Percentiles rank a stretch among this genome's conserved stretches.
Evolutionary conservation across 2,113 vertebrate species (phyloP).

Genomic region (Saimiri boliviensis): DNA sequence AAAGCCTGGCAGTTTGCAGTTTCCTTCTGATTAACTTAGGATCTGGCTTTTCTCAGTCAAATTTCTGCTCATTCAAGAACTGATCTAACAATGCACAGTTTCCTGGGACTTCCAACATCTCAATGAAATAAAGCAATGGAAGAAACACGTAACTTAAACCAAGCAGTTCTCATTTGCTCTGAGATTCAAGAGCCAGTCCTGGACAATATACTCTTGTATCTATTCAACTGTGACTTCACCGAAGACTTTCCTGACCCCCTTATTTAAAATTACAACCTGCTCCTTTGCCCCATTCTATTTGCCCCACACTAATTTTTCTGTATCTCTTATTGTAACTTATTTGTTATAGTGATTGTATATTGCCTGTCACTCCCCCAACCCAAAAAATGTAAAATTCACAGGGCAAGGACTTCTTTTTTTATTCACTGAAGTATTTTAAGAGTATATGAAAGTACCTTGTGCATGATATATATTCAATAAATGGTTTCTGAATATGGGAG

Average conservation of each 20-base stretch:
- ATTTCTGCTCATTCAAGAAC: slow-evolving; percentile 62
- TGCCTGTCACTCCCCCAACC: neutral
- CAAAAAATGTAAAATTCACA: neutral
- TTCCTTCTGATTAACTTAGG: slow-evolving; percentile 60
- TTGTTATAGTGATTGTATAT: neutral
- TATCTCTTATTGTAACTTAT: neutral
- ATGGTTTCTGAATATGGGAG: neutral
- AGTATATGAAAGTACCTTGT: neutral
- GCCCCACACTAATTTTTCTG: neutral
- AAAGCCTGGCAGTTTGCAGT: slow-evolving; percentile 47
- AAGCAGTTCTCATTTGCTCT: neutral
- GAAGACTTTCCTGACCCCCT: neutral
- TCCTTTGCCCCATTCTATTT: neutral
- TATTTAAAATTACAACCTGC: neutral
- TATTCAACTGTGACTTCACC: neutral
- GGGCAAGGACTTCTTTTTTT: neutral
- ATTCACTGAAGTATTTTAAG: neutral
- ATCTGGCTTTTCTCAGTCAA: slow-evolving; percentile 67
- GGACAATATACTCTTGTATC: neutral
- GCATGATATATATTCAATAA: neutral
- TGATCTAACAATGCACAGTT: slow-evolving; percentile 38
- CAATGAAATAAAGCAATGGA: slow-evolving; percentile 37
- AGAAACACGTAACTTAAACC: slow-evolving; percentile 36
- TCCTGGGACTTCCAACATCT: slow-evolving; percentile 57
- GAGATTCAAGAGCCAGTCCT: neutral